phyloP scores from a whole-genome alignment of 2,888 invertebrate species.

The Epinotia bilunana region DNA sequence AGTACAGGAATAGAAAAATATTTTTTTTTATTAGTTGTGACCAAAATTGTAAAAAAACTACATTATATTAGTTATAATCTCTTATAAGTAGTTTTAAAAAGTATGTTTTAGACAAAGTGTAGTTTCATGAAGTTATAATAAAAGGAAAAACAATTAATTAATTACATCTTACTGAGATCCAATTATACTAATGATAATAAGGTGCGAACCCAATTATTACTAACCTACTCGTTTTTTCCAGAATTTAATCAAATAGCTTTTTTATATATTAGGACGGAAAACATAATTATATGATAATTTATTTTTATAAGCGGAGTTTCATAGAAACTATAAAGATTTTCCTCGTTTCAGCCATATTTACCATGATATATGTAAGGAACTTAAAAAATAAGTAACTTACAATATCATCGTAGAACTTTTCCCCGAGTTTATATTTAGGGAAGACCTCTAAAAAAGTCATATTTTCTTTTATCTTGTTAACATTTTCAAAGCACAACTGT shows the following conservation, averaged over 20 bases:
- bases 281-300: too few relatives aligned
- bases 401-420: not conserved
- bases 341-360: not conserved
- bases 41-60: too few relatives aligned
- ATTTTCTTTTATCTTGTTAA: not conserved
- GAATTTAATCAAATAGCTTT: too few relatives aligned
- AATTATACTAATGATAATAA: not conserved
- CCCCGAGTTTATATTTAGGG: not conserved
- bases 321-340: not conserved
- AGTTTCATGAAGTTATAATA: too few relatives aligned
- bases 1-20: too few relatives aligned
- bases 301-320: not conserved
- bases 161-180: too few relatives aligned
- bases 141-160: too few relatives aligned
- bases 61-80: too few relatives aligned
- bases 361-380: not conserved
- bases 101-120: too few relatives aligned
- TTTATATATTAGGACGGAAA: too few relatives aligned
- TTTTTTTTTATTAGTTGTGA: too few relatives aligned
- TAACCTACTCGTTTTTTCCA: not conserved
- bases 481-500: not conserved
- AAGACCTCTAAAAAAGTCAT: not conserved
- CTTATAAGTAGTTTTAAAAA: too few relatives aligned
- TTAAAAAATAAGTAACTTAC: not conserved
- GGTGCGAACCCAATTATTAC: not conserved